Base-by-base conservation (phyloP, 64 coral and sea anemone genomes). In the Actinia tenebrosa region DNA sequence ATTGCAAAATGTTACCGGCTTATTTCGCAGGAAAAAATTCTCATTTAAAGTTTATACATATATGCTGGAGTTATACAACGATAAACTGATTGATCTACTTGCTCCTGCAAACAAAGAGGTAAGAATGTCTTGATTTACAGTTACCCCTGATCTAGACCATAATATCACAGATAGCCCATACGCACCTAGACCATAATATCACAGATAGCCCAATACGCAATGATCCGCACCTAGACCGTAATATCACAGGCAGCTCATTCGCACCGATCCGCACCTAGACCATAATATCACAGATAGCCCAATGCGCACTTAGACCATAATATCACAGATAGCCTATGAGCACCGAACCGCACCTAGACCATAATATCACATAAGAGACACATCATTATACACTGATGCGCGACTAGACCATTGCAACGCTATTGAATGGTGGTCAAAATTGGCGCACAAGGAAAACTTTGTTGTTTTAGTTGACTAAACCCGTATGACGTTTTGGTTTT, bases 41-140 rank as follows among this genome's bases (percentile, higher is more conserved):
- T 89, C 90, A 4, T 95, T 99, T 83, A 92, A 86, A 20, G 89
- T 99, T 19, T 87, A 92, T 26, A 80, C 71, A 44, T 99, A 99
- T 72, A 99, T 99, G 97, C 27, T 99, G 82, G 97, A 99, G 71
- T 86, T 99, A 56, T 99, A 99, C 56, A 95, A 93, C 66, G 97
- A 99, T 64, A 94, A 72, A 30, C 83, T 99, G 9, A 99, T 99
- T 62, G 97, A 99, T 63, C 78, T 99, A 56, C 84, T 99, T 9
- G 90, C 97, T 2, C 71, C 93, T 53, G 20, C 63, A 60, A 88
- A 86, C 11, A 92, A 92, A 91, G 97, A 99, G 16, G 94, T 99
- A 95, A 91, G 84, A 83, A 82, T 94, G 77, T 19, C 53, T 53
- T n/a, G 19, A 7, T 66, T 2, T 1, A 66, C 63, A 37, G 30